phyloP scores from a whole-genome alignment of 1,140 invertebrate genomes.

The Drosophila kepulauana region DNA sequence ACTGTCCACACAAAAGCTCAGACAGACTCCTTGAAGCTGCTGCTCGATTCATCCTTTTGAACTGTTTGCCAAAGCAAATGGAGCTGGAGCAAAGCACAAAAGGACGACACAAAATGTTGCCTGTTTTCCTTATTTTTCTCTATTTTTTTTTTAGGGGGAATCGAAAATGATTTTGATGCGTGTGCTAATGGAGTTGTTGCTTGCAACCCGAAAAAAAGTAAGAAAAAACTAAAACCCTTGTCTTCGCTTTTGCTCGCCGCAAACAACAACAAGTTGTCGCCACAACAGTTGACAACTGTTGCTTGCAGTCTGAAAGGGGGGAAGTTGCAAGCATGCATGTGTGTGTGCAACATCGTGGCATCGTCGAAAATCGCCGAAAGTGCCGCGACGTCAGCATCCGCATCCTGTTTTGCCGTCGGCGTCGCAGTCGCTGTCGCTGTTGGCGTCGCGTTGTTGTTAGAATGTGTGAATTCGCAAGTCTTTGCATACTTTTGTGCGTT shows the following conservation, averaged over 20 bases:
- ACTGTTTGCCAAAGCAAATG: constrained; percentile 32
- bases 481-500: constrained; percentile 81
- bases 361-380: constrained; percentile 79
- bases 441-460: constrained; percentile 56
- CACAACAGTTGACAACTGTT: constrained; percentile 68
- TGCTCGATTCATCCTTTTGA: neutral
- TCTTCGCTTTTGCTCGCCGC: constrained; percentile 17
- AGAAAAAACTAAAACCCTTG: neutral
- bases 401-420: constrained; percentile 18
- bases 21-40: constrained; percentile 34
- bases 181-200: constrained; percentile 41
- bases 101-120: neutral
- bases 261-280: constrained; percentile 71
- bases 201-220: neutral
- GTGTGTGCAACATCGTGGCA: constrained; percentile 24
- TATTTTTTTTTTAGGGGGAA: constrained; percentile 35
- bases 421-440: constrained; percentile 27
- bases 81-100: constrained; percentile 7
- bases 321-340: neutral
- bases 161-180: constrained; percentile 56
- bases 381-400: constrained; percentile 50
- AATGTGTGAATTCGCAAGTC: constrained; percentile 77
- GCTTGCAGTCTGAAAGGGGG: constrained; percentile 28
- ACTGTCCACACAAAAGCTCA: constrained; percentile 70
- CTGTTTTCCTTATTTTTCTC: constrained; percentile 12